Base-by-base conservation (phyloP, 2,797 vertebrate species). In the Thunnus albacares region DNA sequence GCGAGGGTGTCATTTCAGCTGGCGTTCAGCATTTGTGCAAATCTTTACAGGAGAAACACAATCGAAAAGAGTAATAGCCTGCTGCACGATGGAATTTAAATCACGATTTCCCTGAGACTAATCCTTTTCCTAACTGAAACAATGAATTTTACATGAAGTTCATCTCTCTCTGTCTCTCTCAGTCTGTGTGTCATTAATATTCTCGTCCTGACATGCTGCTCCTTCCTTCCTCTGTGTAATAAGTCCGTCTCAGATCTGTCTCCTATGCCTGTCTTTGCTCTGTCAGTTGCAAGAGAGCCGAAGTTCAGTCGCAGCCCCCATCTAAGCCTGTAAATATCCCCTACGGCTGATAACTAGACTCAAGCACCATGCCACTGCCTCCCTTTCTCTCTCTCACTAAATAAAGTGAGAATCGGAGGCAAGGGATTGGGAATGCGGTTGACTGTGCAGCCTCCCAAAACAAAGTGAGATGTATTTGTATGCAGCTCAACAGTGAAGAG, bases 401-500 rank as follows among this genome's bases (percentile, higher is more conserved):
- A 85, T 83, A 85, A 86, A 85, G 83, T 62, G 70, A 75, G 81
- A 83, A 80, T 79, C 55, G 72, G 72, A 81, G n/a, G 79, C 22
- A 24, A 79, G 71, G 71, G 69, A 69, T 61, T 77, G 79, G 60
- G 72, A 77, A 83, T 58, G 64, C 38, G 18, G 66, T 70, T 14
- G 64, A 82, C 51, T 28, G 66, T 71, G 72, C 17, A n/a, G 62
- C 75, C 84, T 71, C 79, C 85, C 61, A 67, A 88, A 90, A 93
- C 84, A 90, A 92, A 86, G 86, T 72, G 56, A 85, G 70, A 85
- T 51, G 56, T 84, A 91, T 94, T 91, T 91, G 90, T 90, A 93
- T 94, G 89, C 90, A 85, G 84, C 87, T 84, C 87, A 72, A 59
- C 72, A 71, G 80, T 58, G 51, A 80, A 70, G 64, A 85, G 79